Base-by-base conservation (phyloP, 2,888 invertebrate species). In the Neocrepidodera transversa region DNA sequence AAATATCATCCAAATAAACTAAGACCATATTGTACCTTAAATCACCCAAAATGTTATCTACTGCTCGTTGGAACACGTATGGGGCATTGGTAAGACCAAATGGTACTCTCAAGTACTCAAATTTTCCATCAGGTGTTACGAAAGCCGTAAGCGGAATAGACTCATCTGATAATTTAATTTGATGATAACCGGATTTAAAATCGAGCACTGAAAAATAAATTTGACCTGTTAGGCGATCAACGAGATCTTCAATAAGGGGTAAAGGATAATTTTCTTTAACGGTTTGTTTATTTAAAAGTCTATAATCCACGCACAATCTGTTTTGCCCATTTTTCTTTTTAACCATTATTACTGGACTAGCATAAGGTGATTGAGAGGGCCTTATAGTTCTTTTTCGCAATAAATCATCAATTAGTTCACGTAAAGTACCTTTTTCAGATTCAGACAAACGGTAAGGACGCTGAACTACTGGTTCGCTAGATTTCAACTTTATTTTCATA, bases 231-330 rank as follows among this genome's bases (percentile, higher is more conserved):
- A 78, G 50, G n/a, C 58, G 45, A 52, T 74, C 68, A 26, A 74
- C 35, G 17, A 70, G 68, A 28, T 78, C 76, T 5, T 73, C 68
- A 7, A 78, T 71, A 13, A 68, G 60, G 0, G 74, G 74, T 1
- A 77, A 50, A 0, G 76, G 75, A 55, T 69, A 75, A 4, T 68
- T 18, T 36, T 77, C 74, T 5, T 73, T 70, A 0, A 71, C 58
- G 0, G 75, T 77, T 4, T 64, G 63, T 2, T 49, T 40, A 54
- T 79, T 79, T 1, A 78, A 53, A 13, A 53, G 58, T 8, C 75
- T 56, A 45, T 63, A 78, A 51, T 74, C 73, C 0, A 75, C 67
- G 30, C 67, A 68, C 52, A 75, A 43, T 11, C 72, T 49, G 8
- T 49, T 3, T 11, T 64, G 52, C 1, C 71, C 70, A 51, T 66